Conservation (phyloP, 2,888 invertebrate species). For the Caenorhabditis plicata region DNA sequence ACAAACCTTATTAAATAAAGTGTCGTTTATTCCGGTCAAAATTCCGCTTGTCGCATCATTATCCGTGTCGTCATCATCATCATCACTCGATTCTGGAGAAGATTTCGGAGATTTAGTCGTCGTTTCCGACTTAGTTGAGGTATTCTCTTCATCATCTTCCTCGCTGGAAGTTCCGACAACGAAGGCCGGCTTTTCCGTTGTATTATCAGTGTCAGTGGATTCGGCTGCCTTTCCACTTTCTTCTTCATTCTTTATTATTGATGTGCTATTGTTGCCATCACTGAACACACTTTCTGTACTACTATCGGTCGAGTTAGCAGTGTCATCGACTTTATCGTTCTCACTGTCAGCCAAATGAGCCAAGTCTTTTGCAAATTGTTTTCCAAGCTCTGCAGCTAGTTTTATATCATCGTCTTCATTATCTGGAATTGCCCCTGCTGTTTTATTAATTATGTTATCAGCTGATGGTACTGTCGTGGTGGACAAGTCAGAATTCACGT, state of each 20-base stretch:
- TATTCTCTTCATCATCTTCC: slow-evolving; percentile 6
- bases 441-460: slow-evolving; percentile 1
- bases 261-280: neutral
- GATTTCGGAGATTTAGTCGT: slow-evolving; percentile 8
- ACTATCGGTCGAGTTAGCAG: slow-evolving; percentile 6
- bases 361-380: slow-evolving; percentile 26
- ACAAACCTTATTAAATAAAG: slow-evolving; percentile 28
- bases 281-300: neutral
- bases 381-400: slow-evolving; percentile 24
- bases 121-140: slow-evolving; percentile 13
- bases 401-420: slow-evolving; percentile 18
- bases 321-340: slow-evolving; percentile 4
- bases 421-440: slow-evolving; percentile 1
- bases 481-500: slow-evolving; percentile 13
- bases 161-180: slow-evolving; percentile 6
- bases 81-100: slow-evolving; percentile 1
- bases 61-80: slow-evolving; percentile 21
- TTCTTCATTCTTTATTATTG: slow-evolving; percentile 5
- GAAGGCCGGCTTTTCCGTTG: neutral
- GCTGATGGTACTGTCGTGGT: slow-evolving; percentile 7
- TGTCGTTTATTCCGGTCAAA: slow-evolving; percentile 23
- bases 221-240: slow-evolving; percentile 2
- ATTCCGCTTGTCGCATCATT: slow-evolving; percentile 10
- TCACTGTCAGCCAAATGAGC: slow-evolving; percentile 8
- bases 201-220: slow-evolving; percentile 1